Conservation (phyloP, 2,888 invertebrate genomes). For the Diarsia mendica region DNA sequence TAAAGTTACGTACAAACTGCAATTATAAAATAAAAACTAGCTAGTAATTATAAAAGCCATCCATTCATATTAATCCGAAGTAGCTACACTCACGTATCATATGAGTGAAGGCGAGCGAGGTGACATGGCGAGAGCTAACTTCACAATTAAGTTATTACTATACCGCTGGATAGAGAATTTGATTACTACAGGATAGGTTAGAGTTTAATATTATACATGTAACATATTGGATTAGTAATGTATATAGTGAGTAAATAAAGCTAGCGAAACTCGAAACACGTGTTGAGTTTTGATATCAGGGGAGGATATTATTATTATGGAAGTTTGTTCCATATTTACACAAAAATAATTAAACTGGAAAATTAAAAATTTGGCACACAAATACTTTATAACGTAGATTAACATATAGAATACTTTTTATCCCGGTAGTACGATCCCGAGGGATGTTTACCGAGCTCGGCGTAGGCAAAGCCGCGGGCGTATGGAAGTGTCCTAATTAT, state of each 20-base stretch:
- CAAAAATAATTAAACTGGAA: too few species aligned
- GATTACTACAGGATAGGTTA: neutral
- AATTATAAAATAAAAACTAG: conserved; percentile 4
- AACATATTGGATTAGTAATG: neutral
- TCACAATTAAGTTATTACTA: conserved; percentile 12
- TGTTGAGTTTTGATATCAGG: neutral
- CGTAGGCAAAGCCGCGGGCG: too few species aligned
- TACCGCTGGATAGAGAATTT: neutral
- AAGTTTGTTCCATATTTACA: too few species aligned
- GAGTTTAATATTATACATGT: conserved; percentile 2
- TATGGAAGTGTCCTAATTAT: too few species aligned
- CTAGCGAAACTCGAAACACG: neutral
- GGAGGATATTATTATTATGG: too few species aligned
- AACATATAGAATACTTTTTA: too few species aligned
- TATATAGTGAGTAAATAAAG: neutral
- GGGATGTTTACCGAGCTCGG: too few species aligned
- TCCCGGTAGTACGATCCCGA: too few species aligned
- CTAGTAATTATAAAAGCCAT: conserved; percentile 11
- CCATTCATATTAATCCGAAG: conserved; percentile 2
- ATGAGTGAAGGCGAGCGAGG: conserved; percentile 16
- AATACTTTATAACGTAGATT: too few species aligned
- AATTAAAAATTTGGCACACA: too few species aligned
- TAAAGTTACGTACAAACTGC: neutral
- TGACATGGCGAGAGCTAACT: neutral
- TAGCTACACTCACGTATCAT: neutral